A percentile compares a stretch with the other conserved stretches of the same genome.
phyloP scores from a whole-genome alignment of 2,888 invertebrate genomes.

The Acrocyrtus sp. region DNA sequence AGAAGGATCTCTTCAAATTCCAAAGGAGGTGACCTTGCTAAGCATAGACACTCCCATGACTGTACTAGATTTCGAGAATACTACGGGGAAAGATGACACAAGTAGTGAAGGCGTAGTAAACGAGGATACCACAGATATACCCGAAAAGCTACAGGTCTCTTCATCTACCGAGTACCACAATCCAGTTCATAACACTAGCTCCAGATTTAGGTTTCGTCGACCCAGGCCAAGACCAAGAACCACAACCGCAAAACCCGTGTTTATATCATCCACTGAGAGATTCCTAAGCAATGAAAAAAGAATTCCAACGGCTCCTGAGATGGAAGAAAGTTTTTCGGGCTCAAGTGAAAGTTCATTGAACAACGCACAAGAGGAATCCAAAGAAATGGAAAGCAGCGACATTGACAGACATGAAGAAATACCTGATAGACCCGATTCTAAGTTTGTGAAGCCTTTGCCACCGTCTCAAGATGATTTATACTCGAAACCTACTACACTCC shows the following conservation, averaged over 20 bases:
- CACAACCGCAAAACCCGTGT: conserved; percentile 28
- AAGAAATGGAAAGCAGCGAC: conserved; percentile 4
- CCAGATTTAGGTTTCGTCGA: conserved; percentile 32
- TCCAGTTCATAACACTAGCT: conserved; percentile 10
- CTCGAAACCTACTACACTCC: conserved; percentile 20
- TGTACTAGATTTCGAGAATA: conserved; percentile 20
- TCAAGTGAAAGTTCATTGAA: conserved; percentile 42
- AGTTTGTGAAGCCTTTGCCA: conserved; percentile 33
- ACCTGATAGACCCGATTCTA: conserved; percentile 14
- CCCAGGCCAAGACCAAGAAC: conserved; percentile 48
- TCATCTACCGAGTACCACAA: conserved; percentile 37
- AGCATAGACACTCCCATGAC: conserved; percentile 49
- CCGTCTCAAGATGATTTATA: conserved; percentile 3
- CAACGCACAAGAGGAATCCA: conserved; percentile 25
- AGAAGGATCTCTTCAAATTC: conserved; percentile 12
- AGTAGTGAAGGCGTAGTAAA: conserved; percentile 31
- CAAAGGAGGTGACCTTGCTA: conserved; percentile 49
- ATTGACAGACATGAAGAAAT: neutral
- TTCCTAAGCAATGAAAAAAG: conserved; percentile 59
- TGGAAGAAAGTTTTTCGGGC: conserved; percentile 64
- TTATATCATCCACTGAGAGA: conserved; percentile 37
- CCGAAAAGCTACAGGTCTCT: conserved; percentile 21
- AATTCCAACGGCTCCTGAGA: conserved; percentile 64
- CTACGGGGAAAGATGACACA: conserved; percentile 17
- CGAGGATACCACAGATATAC: conserved; percentile 16